Conservation (phyloP, 2,113 vertebrate species). For the Corapipo altera region DNA sequence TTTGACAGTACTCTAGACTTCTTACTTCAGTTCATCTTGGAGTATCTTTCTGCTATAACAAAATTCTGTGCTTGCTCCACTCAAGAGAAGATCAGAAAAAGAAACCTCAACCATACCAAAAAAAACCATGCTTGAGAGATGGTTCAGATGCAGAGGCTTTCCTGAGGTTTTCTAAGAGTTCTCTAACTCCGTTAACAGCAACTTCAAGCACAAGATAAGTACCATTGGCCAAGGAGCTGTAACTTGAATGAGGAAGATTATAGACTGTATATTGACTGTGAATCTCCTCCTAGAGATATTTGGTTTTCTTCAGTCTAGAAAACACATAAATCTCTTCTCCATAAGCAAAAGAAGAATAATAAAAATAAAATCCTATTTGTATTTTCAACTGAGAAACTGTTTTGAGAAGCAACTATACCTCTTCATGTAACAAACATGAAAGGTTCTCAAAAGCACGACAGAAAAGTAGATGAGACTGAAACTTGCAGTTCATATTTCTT, state of each 20-base stretch:
- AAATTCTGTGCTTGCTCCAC: background rate
- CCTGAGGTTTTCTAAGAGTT: background rate
- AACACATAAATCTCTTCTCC: background rate
- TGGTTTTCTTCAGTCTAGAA: background rate
- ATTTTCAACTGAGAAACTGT: background rate
- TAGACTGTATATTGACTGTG: fast-evolving
- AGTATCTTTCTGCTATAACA: background rate
- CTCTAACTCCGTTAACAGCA: background rate
- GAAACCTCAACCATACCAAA: fast-evolving
- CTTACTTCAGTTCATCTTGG: background rate
- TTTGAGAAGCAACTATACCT: background rate
- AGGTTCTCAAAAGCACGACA: background rate
- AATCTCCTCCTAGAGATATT: background rate
- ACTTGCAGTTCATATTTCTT: background rate
- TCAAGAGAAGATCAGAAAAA: background rate
- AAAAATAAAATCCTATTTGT: background rate
- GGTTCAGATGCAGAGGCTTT: background rate
- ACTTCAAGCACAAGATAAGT: background rate
- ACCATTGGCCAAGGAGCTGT: background rate
- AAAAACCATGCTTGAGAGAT: background rate
- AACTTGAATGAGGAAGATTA: background rate
- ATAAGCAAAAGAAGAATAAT: background rate
- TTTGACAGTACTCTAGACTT: background rate
- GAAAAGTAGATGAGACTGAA: background rate
- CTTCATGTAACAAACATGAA: background rate